Percentiles rank a stretch among this genome's conserved stretches.
Conservation (phyloP, 1,140 invertebrate species). For the Pissodes strobi region DNA sequence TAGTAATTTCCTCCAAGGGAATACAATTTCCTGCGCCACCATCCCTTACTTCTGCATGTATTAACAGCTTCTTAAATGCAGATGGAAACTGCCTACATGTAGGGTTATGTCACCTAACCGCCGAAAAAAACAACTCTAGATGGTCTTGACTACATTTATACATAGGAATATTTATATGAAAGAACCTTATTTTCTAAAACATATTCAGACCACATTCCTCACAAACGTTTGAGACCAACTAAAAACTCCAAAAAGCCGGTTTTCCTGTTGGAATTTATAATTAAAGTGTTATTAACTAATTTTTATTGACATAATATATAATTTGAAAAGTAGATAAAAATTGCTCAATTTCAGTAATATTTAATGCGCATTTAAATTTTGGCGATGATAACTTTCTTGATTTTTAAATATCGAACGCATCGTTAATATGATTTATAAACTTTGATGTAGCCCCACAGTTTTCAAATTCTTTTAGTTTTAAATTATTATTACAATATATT, state of each 20-base stretch:
- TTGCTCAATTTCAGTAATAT: too few species aligned
- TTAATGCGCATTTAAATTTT: constrained; percentile 3
- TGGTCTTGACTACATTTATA: too few species aligned
- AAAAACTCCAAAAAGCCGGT: constrained; percentile 12
- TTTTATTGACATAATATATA: not conserved
- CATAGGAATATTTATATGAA: not conserved
- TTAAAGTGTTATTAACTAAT: not conserved
- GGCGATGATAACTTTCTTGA: too few species aligned
- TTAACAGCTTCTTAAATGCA: too few species aligned
- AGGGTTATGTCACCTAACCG: constrained; percentile 32
- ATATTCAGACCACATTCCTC: constrained; percentile 3
- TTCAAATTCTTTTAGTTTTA: too few species aligned
- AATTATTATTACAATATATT: too few species aligned
- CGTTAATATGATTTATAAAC: constrained; percentile 17
- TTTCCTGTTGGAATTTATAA: too few species aligned
- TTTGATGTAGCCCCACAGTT: not conserved
- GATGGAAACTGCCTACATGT: constrained; percentile 31
- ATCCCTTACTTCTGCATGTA: too few species aligned
- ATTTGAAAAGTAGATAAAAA: not conserved
- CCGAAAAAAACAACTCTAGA: constrained; percentile 31
- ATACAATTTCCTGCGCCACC: too few species aligned
- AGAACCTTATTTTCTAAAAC: not conserved
- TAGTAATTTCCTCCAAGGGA: constrained; percentile 27
- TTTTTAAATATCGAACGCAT: constrained; percentile 31
- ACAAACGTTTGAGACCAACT: not conserved